These are phyloP conservation scores for Masticophis lateralis DNA, from an alignment of 2,797 vertebrate species.

Conservation along the genomic window DNA sequence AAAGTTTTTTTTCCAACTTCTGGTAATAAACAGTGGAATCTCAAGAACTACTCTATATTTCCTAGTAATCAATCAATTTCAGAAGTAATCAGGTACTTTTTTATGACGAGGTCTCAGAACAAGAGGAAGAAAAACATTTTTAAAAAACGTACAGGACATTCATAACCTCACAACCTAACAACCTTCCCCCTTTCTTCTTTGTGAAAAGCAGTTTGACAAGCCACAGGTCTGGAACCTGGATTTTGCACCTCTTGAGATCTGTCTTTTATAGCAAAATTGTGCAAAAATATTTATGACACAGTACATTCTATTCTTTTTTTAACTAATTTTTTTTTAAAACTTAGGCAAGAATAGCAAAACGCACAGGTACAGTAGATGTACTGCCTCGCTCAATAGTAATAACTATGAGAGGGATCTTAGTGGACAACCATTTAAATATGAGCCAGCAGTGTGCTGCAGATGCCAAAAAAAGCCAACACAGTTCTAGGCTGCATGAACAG, in stretches of 20 bases:
- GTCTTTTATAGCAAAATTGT: constrained; percentile 32
- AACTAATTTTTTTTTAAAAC: no score
- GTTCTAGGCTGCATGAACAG: no score
- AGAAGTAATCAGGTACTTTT: constrained; percentile 3
- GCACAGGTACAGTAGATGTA: no score
- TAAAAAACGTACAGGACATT: constrained; percentile 38
- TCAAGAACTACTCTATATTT: not conserved
- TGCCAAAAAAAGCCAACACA: no score
- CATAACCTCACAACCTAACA: constrained; percentile 25
- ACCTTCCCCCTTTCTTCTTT: constrained; percentile 40
- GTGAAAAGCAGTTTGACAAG: constrained; percentile 43
- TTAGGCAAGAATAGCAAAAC: no score
- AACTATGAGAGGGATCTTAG: no score
- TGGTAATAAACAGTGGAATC: not conserved
- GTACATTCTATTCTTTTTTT: constrained; percentile 38
- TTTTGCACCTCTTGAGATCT: constrained; percentile 45
- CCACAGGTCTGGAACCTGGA: constrained; percentile 20
- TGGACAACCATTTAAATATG: no score
- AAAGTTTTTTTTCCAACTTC: not conserved
- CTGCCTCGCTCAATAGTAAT: no score
- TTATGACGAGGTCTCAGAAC: constrained; percentile 30
- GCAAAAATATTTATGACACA: not conserved
- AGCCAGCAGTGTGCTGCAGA: no score
- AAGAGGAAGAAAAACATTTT: not conserved
- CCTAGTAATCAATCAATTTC: constrained; percentile 5